A percentile compares a stretch with the other conserved stretches of the same genome.
These are phyloP conservation scores for Dicerorhinus sumatrensis DNA, from an alignment of 2,113 vertebrate species.

Conservation along the genomic window DNA sequence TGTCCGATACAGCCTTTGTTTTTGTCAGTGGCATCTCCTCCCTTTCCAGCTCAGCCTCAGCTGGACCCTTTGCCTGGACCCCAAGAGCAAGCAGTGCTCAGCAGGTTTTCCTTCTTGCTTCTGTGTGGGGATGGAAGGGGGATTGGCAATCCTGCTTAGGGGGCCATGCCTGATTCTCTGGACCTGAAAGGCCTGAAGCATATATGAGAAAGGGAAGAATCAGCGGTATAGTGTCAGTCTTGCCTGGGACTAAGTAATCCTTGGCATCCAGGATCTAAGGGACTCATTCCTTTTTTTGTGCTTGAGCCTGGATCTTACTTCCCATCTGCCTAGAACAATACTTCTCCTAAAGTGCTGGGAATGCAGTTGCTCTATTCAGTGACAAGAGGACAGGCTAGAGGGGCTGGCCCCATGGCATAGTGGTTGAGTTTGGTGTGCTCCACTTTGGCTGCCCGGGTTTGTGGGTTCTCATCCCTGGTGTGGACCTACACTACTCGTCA, in stretches of 20 bases:
- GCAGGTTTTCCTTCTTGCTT: constrained; percentile 11
- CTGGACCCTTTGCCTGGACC: neutral
- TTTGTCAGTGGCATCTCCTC: neutral
- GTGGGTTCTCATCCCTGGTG: too few species aligned
- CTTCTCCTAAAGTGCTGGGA: constrained; percentile 44
- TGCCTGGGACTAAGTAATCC: neutral
- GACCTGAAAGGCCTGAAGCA: neutral
- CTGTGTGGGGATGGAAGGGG: neutral
- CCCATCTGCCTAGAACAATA: neutral
- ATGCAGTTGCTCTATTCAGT: constrained; percentile 13
- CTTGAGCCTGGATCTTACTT: neutral
- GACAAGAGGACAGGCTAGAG: neutral
- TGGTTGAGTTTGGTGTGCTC: too few species aligned
- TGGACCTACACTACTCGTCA: too few species aligned
- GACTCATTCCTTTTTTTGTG: neutral
- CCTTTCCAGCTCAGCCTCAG: constrained; percentile 18
- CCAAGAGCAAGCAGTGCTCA: constrained; percentile 8
- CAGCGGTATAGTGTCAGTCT: neutral
- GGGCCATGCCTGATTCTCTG: neutral
- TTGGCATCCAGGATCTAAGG: neutral
- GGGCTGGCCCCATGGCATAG: too few species aligned
- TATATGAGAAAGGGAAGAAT: neutral
- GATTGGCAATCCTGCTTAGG: neutral
- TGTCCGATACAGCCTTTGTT: constrained; percentile 32
- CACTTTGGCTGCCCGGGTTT: too few species aligned